Base-by-base conservation (phyloP, 2,888 invertebrate species). In the Leptinotarsa rubiginosa region DNA sequence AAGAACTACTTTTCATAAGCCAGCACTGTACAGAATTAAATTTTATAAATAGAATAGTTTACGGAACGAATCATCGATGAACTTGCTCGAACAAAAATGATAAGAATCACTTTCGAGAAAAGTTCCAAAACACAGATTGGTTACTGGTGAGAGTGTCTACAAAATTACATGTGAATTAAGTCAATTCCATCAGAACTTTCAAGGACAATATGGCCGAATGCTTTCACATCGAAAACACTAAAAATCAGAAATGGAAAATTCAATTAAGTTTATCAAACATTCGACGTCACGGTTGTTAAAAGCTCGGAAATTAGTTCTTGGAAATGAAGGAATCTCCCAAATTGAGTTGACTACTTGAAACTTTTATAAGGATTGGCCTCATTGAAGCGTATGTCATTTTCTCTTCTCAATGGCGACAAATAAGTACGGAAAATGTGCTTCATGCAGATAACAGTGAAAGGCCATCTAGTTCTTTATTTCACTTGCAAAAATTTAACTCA, bases 401-500 rank as follows among this genome's bases (percentile, higher is more conserved):
- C 78, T 78, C 77, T 78, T 77, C 79, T 78, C 75, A 77, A 78
- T 77, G 78, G 81, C 76, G 82, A 82, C 83, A 83, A 84, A 84
- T 84, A 83, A 83, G 83, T 81, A 80, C 70, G 75, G 81, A 80
- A 83, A 83, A 85, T 81, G 84, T 84, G 84, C 83, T 83, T 75
- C 80, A 77, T 78, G 77, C 80, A 82, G 84, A 84, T 85, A 84
- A 84, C 84, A 84, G 79, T 81, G 81, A 84, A 84, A 84, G 81
- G 81, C 84, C 83, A 84, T 84, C 81, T 77, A 76, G 74, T 82
- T 79, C 84, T 84, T 83, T 83, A 85, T 85, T 85, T 85, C 83
- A 83, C 84, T 85, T 85, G 83, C 85, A 85, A 84, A 85, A 85
- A 83, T 84, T 82, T 80, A 78, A 78, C 80, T 81, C 80, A 80